Conservation (phyloP, 2,888 invertebrate genomes). For the Malachius bipustulatus region DNA sequence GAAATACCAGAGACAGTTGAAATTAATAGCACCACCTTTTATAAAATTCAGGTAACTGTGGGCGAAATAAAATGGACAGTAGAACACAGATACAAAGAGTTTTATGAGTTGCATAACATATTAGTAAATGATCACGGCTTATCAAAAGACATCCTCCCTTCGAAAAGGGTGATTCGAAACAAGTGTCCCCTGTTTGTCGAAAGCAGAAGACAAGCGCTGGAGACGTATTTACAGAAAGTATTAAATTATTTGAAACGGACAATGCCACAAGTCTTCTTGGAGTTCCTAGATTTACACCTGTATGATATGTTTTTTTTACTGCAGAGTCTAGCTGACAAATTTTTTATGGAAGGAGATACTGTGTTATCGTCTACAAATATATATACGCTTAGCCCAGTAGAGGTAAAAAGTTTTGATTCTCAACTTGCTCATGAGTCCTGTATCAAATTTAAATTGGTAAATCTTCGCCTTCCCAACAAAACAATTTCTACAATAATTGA, state of each 20-base stretch:
- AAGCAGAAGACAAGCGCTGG: slow-evolving; percentile 65
- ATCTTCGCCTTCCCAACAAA: too few relatives aligned
- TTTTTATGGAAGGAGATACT: slow-evolving; percentile 64
- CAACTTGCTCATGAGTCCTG: too few relatives aligned
- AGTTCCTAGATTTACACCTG: slow-evolving; percentile 77
- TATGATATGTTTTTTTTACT: slow-evolving; percentile 84
- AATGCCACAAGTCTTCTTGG: slow-evolving; percentile 68
- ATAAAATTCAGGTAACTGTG: slow-evolving; percentile 58
- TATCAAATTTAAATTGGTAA: too few relatives aligned
- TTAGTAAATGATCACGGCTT: slow-evolving; percentile 71
- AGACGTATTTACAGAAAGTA: slow-evolving; percentile 68
- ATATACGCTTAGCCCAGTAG: slow-evolving; percentile 64
- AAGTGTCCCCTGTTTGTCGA: slow-evolving; percentile 80
- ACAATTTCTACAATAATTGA: too few relatives aligned
- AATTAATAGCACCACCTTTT: slow-evolving; percentile 57
- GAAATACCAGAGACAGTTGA: slow-evolving; percentile 53
- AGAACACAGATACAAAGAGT: slow-evolving; percentile 79
- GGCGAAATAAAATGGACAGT: slow-evolving; percentile 72
- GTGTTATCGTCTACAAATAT: slow-evolving; percentile 45
- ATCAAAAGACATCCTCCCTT: slow-evolving; percentile 76
- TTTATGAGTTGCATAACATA: slow-evolving; percentile 74
- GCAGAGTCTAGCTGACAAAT: slow-evolving; percentile 67
- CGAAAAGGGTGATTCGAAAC: slow-evolving; percentile 87
- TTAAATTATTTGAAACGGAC: slow-evolving; percentile 63
- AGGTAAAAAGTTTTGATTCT: slow-evolving; percentile 42